A percentile compares a stretch with the other conserved stretches of the same genome.
Evolutionary conservation across 2,888 invertebrate species (phyloP).

Genomic region (Pristionchus exspectatus): DNA sequence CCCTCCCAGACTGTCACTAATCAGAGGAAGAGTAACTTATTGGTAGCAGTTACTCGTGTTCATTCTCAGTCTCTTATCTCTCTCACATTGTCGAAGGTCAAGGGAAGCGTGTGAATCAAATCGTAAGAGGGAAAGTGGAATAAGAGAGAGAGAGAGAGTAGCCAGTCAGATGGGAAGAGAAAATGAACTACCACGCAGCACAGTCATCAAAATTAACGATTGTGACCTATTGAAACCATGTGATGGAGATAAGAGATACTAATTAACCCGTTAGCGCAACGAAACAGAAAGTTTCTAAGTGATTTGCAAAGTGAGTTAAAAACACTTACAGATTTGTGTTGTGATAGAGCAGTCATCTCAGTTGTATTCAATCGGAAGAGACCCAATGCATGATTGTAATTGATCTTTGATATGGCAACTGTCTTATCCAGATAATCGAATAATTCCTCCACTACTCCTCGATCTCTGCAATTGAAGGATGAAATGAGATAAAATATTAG

Average conservation of each 20-base stretch:
- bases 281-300: too few species aligned
- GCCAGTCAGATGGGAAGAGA: slow-evolving; percentile 21
- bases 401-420: slow-evolving; percentile 76
- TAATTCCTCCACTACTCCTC: slow-evolving; percentile 65
- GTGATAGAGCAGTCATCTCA: slow-evolving; percentile 68
- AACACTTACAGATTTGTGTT: slow-evolving; percentile 68
- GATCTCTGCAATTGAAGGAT: neutral
- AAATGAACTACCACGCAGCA: neutral
- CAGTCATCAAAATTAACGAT: neutral
- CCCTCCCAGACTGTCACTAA: slow-evolving; percentile 6
- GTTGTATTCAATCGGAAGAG: slow-evolving; percentile 71
- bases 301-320: too few species aligned
- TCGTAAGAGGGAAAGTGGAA: slow-evolving; percentile 32
- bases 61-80: neutral
- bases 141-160: slow-evolving; percentile 22
- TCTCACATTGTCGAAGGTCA: slow-evolving; percentile 6
- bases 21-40: neutral
- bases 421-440: slow-evolving; percentile 77
- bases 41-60: slow-evolving; percentile 13
- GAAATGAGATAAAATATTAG: neutral
- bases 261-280: too few species aligned
- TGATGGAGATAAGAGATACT: neutral
- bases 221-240: neutral
- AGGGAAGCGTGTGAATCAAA: slow-evolving; percentile 8
- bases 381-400: slow-evolving; percentile 73